Evolutionary conservation across 1,140 invertebrate species (phyloP).

Genomic region (Wiebesia pumilae): DNA sequence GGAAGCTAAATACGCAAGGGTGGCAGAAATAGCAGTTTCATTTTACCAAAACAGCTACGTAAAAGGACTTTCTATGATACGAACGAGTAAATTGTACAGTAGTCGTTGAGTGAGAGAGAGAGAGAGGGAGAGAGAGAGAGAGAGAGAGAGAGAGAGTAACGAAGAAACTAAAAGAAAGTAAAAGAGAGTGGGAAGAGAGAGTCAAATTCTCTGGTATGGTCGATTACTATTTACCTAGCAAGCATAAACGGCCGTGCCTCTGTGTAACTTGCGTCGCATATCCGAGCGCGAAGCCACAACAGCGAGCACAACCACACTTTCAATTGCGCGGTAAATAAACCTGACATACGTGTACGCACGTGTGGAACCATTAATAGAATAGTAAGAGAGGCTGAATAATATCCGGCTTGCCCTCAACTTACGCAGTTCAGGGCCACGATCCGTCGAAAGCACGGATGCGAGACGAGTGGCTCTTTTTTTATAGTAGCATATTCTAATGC

Average conservation of each 20-base stretch:
- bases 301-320: not conserved
- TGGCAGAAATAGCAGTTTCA: conserved; percentile 12
- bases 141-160: not conserved
- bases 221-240: conserved; percentile 11
- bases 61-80: not conserved
- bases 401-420: not conserved
- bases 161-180: not conserved
- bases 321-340: not conserved
- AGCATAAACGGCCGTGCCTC: not conserved
- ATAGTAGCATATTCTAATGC: not conserved
- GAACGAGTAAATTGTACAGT: not conserved
- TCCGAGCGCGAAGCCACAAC: not conserved
- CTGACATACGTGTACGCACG: not conserved
- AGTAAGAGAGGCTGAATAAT: not conserved
- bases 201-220: not conserved
- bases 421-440: not conserved
- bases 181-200: not conserved
- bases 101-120: not conserved
- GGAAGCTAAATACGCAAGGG: conserved; percentile 13
- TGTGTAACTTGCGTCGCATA: no score
- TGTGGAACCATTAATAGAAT: not conserved
- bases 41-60: not conserved
- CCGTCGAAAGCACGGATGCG: not conserved
- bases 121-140: not conserved
- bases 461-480: not conserved